These are phyloP conservation scores for Acrocephalus arundinaceus DNA, from an alignment of 2,113 vertebrate species.

Conservation along the genomic window DNA sequence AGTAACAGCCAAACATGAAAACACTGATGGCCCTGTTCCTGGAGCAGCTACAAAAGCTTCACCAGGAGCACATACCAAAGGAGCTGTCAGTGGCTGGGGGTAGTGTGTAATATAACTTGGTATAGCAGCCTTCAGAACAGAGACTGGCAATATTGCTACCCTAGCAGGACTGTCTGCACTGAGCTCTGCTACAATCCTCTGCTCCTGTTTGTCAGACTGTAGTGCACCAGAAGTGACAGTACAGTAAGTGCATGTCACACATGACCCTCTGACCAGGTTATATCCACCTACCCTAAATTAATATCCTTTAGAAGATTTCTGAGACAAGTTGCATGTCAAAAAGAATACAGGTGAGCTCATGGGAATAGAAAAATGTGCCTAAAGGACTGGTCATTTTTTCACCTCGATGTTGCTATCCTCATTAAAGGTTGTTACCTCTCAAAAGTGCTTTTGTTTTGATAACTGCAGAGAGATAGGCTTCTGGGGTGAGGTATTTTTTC, in stretches of 20 bases:
- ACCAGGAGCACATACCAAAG: neutral
- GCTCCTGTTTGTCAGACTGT: neutral
- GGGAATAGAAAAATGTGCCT: neutral
- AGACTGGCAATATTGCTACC: neutral
- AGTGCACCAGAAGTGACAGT: neutral
- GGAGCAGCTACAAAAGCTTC: neutral
- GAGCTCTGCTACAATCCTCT: neutral
- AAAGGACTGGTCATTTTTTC: neutral
- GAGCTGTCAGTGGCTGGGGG: accelerated
- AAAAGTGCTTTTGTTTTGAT: neutral
- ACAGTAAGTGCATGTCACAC: neutral
- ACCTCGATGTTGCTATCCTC: neutral
- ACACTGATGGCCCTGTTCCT: accelerated
- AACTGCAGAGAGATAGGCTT: neutral
- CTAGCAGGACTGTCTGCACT: neutral
- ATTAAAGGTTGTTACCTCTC: neutral
- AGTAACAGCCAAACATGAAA: neutral
- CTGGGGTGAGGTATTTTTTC: neutral
- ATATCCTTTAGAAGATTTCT: neutral
- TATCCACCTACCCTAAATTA: neutral
- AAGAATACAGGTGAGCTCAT: neutral
- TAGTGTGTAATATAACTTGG: neutral
- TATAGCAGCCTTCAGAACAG: neutral
- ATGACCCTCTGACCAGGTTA: neutral
- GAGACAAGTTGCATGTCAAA: neutral